These are phyloP conservation scores for Tetrao urogallus DNA, from an alignment of 2,113 vertebrate species.

Conservation along the genomic window DNA sequence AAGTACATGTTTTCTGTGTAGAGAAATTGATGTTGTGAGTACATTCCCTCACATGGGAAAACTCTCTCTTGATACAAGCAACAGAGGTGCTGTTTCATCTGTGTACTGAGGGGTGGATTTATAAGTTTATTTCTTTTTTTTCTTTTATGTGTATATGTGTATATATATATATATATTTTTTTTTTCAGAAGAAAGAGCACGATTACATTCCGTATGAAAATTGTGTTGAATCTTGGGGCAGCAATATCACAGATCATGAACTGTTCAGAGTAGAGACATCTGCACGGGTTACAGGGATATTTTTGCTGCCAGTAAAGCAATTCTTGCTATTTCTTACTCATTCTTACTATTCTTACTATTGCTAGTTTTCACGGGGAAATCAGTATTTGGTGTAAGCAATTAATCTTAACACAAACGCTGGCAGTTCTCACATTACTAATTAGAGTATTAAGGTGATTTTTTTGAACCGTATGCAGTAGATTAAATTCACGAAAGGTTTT, in stretches of 20 bases:
- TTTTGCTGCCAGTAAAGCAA: background rate
- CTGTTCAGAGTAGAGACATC: background rate
- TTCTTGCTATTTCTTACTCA: background rate
- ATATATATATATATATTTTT: too few species aligned
- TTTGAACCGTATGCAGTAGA: background rate
- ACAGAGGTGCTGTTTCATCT: background rate
- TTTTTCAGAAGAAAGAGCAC: background rate
- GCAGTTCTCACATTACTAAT: background rate
- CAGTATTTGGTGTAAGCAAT: background rate
- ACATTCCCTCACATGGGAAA: background rate
- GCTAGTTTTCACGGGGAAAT: background rate
- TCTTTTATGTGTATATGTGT: too few species aligned
- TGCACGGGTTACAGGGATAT: background rate
- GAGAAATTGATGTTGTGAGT: background rate
- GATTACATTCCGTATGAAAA: background rate
- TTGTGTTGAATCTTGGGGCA: background rate
- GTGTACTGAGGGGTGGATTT: background rate
- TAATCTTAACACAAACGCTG: background rate
- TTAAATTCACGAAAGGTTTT: background rate
- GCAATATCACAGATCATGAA: background rate
- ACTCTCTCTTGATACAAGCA: background rate
- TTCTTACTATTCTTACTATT: background rate
- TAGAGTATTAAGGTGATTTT: background rate
- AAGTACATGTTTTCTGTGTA: background rate
- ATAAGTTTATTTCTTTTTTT: accelerated